Base-by-base conservation (phyloP, 2,113 vertebrate genomes). In the Mus spicilegus region DNA sequence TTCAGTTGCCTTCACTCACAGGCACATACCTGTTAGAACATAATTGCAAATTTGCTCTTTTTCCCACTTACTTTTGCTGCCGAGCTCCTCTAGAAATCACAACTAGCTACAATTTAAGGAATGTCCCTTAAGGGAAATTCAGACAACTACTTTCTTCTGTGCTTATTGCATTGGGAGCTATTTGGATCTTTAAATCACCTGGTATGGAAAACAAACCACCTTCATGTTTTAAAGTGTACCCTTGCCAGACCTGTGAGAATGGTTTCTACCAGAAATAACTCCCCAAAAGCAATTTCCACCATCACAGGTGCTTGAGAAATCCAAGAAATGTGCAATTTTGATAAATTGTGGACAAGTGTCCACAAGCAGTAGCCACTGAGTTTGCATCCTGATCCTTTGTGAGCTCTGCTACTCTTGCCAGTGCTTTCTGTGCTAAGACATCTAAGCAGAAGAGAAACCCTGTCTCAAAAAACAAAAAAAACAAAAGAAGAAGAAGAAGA, bases 291-390 rank as follows among this genome's bases (percentile, higher is more conserved):
- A 94, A 36, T 56, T 86, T 9, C 36, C 1, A 58, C 70, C 11
- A 90, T 75, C 46, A 81, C 2, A 90, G 67, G n/a, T 77, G 5
- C 87, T 90, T 67, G 65, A 95, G 36, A 76, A 91, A 90, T 70
- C 3, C 19, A 92, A 77, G 36, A 86, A 89, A 84, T 89, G n/a
- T 61, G 90, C 82, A 61, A 58, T 56, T 94, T 91, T 67, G 56
- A 56, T 92, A 65, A 73, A 93, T 78, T 88, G 86, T 56, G 36
- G 20, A 85, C 90, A 42, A n/a, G 1, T 42, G 3, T 61, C 88
- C 91, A 26, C 9, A 54, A 73, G 90, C 61, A 88, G 30, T 65
- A 70, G 39, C 30, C 63, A 65, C 30, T 93, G 70, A 81, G 69
- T 77, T 86, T 56, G 87, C 76, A 20, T 61, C 46, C 87, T 58